Evolutionary conservation across 2,888 invertebrate genomes (phyloP).

Genomic region (Athripsodes cinereus): DNA sequence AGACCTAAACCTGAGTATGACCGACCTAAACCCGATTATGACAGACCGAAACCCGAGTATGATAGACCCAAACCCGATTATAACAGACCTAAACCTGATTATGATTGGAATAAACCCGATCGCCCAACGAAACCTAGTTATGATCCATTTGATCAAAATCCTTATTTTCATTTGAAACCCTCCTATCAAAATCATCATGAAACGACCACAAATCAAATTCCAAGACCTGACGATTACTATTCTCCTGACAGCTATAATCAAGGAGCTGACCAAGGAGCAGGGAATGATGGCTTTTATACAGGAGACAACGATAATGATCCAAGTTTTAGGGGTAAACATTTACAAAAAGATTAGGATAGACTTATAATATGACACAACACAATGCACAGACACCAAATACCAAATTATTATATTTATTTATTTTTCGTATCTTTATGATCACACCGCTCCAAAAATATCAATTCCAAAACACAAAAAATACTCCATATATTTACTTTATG

Average conservation of each 20-base stretch:
- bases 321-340: constrained; percentile 25
- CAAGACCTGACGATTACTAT: constrained; percentile 36
- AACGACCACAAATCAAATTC: constrained; percentile 35
- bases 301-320: constrained; percentile 20
- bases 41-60: constrained; percentile 33
- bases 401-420: not conserved
- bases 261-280: constrained; percentile 34
- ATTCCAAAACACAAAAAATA: no score
- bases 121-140: constrained; percentile 32
- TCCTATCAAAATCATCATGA: constrained; percentile 48
- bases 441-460: no score
- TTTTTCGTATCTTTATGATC: no score
- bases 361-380: not conserved
- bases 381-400: not conserved
- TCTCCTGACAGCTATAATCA: constrained; percentile 35
- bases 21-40: constrained; percentile 33
- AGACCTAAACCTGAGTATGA: constrained; percentile 33
- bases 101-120: constrained; percentile 30
- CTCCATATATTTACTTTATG: no score
- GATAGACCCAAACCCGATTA: constrained; percentile 32
- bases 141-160: constrained; percentile 29
- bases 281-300: constrained; percentile 14
- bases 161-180: constrained; percentile 46
- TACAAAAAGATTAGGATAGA: not conserved
- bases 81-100: constrained; percentile 36